A percentile compares a stretch with the other conserved stretches of the same genome.
Evolutionary conservation across 1,140 invertebrate genomes (phyloP).

Genomic region (Sycophaga agraensis): DNA sequence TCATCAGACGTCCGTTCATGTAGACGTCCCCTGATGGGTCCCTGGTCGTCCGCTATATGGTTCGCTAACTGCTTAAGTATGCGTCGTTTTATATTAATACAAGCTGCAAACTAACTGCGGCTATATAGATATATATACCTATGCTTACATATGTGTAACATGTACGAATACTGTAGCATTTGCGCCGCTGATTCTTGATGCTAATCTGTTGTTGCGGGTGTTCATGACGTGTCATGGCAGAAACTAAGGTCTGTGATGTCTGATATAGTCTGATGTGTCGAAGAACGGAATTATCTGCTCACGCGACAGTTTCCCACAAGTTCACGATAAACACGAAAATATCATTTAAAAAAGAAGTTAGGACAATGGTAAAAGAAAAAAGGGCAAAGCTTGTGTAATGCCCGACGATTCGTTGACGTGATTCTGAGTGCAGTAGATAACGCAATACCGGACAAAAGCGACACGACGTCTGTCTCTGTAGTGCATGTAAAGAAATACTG

Average conservation of each 20-base stretch:
- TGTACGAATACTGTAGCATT: too few relatives aligned
- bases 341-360: not conserved
- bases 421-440: not conserved
- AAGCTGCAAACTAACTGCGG: too few relatives aligned
- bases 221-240: slow-evolving; percentile 45
- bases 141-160: too few relatives aligned
- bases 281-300: not conserved
- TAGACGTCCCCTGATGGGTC: too few relatives aligned
- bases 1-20: too few relatives aligned
- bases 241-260: not conserved
- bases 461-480: not conserved
- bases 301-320: not conserved
- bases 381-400: not conserved
- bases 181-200: too few relatives aligned
- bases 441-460: slow-evolving; percentile 2
- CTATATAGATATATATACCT: too few relatives aligned
- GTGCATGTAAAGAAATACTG: not conserved
- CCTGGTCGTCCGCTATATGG: too few relatives aligned
- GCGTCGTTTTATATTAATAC: too few relatives aligned
- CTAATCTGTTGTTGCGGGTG: not conserved
- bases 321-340: not conserved
- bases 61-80: too few relatives aligned
- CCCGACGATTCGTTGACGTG: not conserved
- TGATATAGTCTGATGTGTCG: not conserved
- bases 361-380: not conserved